These are phyloP conservation scores for Acanthococcus lagerstroemiae DNA, from an alignment of 2,888 invertebrate genomes.

Conservation along the genomic window DNA sequence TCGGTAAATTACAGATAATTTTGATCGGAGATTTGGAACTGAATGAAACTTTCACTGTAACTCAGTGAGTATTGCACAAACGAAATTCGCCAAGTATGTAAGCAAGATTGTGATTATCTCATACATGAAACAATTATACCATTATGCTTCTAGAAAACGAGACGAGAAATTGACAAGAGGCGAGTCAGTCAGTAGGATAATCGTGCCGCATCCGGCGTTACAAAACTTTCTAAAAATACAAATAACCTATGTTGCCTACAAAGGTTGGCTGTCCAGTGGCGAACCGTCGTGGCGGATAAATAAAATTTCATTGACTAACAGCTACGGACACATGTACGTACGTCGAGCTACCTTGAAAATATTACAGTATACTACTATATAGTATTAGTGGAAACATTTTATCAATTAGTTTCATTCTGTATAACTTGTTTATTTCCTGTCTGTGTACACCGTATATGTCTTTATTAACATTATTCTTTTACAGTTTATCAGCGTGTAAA, in stretches of 20 bases:
- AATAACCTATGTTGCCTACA: conserved; percentile 75
- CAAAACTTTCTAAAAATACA: conserved; percentile 61
- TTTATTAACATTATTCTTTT: background rate
- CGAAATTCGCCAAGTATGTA: background rate
- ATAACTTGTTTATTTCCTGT: conserved; percentile 14
- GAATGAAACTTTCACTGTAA: conserved; percentile 81
- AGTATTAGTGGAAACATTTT: background rate
- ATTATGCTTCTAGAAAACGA: conserved; percentile 52
- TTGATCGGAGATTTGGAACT: conserved; percentile 69
- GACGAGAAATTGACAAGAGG: conserved; percentile 63
- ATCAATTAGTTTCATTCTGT: no score
- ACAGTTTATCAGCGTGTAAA: conserved; percentile 68
- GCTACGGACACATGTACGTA: conserved; percentile 65
- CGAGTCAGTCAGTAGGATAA: conserved; percentile 63
- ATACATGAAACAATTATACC: background rate
- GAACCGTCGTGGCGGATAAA: conserved; percentile 68
- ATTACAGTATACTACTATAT: background rate
- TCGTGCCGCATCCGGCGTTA: conserved; percentile 80
- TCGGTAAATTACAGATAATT: conserved; percentile 62
- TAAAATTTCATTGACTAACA: conserved; percentile 71
- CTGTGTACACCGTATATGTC: background rate
- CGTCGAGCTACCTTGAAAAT: no score
- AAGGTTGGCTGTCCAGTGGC: conserved; percentile 82
- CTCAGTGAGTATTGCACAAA: conserved; percentile 51
- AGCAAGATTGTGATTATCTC: background rate